These are phyloP conservation scores for Callinectes sapidus DNA, from an alignment of 2,888 invertebrate species.

Conservation along the genomic window DNA sequence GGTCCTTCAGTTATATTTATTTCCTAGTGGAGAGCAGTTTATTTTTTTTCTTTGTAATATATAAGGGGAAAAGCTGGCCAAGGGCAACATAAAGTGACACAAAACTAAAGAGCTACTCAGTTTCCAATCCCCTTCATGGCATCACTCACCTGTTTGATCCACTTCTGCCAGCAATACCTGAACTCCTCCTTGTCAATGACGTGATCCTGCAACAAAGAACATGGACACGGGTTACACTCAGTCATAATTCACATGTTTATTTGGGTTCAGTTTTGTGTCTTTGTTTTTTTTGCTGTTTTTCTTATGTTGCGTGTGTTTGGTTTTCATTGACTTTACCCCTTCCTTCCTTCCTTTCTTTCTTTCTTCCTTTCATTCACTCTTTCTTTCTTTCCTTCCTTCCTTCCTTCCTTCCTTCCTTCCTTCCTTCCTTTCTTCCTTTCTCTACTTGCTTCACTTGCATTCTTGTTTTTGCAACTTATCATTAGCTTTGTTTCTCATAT, in stretches of 20 bases:
- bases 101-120: no score
- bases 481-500: neutral
- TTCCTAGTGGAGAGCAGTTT: no score
- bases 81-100: no score
- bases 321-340: neutral
- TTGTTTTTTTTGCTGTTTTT: no score
- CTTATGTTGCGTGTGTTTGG: neutral
- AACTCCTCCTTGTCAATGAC: constrained; percentile 88
- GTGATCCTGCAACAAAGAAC: constrained; percentile 73
- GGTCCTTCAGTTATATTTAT: no score
- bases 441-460: no score
- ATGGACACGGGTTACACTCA: neutral
- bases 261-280: neutral
- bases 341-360: neutral
- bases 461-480: neutral
- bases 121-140: neutral
- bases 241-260: neutral
- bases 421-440: no score
- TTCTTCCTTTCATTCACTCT: neutral
- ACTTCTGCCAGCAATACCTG: constrained; percentile 84
- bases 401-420: no score
- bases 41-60: no score
- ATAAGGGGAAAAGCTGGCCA: no score
- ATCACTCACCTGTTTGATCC: constrained; percentile 78
- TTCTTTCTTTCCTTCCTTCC: neutral